Evolutionary conservation across 2,888 invertebrate species (phyloP).

Genomic region (Erebia ligea): DNA sequence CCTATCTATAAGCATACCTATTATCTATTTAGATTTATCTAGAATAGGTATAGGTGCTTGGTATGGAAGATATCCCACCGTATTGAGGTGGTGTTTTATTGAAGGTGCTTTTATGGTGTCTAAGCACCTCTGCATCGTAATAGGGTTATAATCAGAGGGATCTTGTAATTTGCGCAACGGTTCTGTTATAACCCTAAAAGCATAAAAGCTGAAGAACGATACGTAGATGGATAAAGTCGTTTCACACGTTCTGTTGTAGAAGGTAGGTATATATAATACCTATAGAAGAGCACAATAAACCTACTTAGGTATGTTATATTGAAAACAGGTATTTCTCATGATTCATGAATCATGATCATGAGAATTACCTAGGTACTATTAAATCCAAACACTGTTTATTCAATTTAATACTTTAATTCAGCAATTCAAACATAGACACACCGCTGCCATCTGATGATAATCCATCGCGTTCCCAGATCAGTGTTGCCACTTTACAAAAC

Average conservation of each 20-base stretch:
- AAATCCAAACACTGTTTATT: too few relatives aligned
- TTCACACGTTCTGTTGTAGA: conserved; percentile 2
- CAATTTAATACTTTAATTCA: too few relatives aligned
- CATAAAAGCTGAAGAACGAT: conserved; percentile 16
- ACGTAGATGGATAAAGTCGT: neutral
- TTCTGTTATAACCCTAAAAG: conserved; percentile 31
- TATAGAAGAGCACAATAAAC: too few relatives aligned
- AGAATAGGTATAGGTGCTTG: neutral
- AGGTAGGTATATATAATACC: too few relatives aligned
- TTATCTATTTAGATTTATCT: neutral
- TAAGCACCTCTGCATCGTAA: conserved; percentile 25
- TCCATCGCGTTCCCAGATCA: too few relatives aligned
- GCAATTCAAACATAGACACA: too few relatives aligned
- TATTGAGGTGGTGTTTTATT: conserved; percentile 18
- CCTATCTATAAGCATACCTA: neutral
- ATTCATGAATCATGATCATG: too few relatives aligned
- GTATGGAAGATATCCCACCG: neutral
- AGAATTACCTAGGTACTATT: too few relatives aligned
- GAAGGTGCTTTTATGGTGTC: conserved; percentile 14
- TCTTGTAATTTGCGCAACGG: conserved; percentile 30
- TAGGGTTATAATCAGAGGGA: conserved; percentile 23
- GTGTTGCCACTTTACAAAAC: too few relatives aligned
- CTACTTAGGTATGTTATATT: too few relatives aligned
- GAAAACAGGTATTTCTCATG: too few relatives aligned
- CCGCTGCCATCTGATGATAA: too few relatives aligned